Evolutionary conservation across 1,140 invertebrate genomes (phyloP).

Genomic region (Andrena cerasifolii): DNA sequence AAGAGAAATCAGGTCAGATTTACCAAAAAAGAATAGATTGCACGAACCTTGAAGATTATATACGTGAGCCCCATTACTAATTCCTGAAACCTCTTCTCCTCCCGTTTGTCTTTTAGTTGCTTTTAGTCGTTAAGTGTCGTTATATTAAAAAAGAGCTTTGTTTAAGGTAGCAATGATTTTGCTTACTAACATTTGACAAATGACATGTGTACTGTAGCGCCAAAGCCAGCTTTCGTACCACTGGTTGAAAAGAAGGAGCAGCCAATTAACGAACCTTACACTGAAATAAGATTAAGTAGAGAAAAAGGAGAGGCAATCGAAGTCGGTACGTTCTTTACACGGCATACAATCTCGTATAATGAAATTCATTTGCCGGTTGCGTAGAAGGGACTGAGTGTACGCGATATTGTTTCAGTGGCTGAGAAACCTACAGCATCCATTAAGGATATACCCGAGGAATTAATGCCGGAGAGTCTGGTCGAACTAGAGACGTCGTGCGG

Average conservation of each 20-base stretch:
- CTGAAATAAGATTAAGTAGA: slow-evolving; percentile 77
- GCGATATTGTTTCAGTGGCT: slow-evolving; percentile 60
- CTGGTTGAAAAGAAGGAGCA: slow-evolving; percentile 69
- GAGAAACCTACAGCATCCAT: slow-evolving; percentile 63
- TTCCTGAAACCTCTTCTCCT: slow-evolving; percentile 3
- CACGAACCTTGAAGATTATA: slow-evolving; percentile 70
- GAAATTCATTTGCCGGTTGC: not conserved
- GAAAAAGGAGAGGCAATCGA: slow-evolving; percentile 73
- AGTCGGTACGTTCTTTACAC: slow-evolving; percentile 72
- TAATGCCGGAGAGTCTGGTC: slow-evolving; percentile 78
- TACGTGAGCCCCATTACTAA: slow-evolving; percentile 68
- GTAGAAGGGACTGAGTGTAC: not conserved
- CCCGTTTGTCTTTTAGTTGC: slow-evolving; percentile 17
- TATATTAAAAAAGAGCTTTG: slow-evolving; percentile 6
- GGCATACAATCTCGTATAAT: not conserved
- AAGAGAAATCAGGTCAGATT: slow-evolving; percentile 71
- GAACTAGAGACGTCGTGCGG: slow-evolving; percentile 84
- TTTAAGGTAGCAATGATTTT: slow-evolving; percentile 8
- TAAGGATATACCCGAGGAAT: slow-evolving; percentile 61
- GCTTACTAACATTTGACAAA: slow-evolving; percentile 63
- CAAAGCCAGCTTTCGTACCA: slow-evolving; percentile 77
- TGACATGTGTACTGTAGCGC: slow-evolving; percentile 71
- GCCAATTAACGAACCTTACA: slow-evolving; percentile 67
- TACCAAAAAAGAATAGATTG: slow-evolving; percentile 59
- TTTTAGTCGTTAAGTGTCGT: slow-evolving; percentile 6